These are phyloP conservation scores for Tachina fera DNA, from an alignment of 2,888 invertebrate species.

Conservation along the genomic window DNA sequence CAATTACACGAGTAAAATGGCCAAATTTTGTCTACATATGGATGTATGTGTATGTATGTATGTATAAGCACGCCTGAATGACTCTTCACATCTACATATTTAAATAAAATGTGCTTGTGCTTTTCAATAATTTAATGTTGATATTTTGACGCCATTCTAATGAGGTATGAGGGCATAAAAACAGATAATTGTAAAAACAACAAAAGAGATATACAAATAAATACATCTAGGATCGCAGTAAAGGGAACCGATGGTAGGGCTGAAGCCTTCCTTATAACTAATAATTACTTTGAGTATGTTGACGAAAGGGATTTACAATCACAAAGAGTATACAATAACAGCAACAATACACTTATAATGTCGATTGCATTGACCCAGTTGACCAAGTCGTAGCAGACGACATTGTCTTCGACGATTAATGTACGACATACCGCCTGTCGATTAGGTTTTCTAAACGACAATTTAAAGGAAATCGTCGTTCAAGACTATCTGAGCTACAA, in stretches of 20 bases:
- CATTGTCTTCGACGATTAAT: too few relatives aligned
- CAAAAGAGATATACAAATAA: background rate
- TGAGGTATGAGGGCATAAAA: conserved; percentile 21
- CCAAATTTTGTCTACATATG: background rate
- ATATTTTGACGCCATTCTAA: conserved; percentile 53
- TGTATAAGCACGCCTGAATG: background rate
- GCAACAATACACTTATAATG: background rate
- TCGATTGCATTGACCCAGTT: too few relatives aligned
- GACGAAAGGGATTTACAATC: conserved; percentile 24
- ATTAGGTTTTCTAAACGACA: too few relatives aligned
- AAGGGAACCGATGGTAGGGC: background rate
- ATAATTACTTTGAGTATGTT: conserved; percentile 26
- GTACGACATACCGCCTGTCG: too few relatives aligned
- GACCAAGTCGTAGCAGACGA: too few relatives aligned
- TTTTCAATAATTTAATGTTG: conserved; percentile 1
- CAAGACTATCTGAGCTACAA: too few relatives aligned
- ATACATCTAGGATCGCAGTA: background rate
- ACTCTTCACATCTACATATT: background rate
- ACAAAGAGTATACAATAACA: conserved; percentile 1
- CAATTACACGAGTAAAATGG: background rate
- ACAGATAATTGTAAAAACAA: background rate
- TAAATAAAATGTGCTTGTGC: background rate
- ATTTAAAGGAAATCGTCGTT: too few relatives aligned
- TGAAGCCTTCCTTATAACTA: background rate
- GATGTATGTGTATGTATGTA: too few relatives aligned